phyloP scores from a whole-genome alignment of 2,888 invertebrate genomes.

The Iselma pallidipennis region DNA sequence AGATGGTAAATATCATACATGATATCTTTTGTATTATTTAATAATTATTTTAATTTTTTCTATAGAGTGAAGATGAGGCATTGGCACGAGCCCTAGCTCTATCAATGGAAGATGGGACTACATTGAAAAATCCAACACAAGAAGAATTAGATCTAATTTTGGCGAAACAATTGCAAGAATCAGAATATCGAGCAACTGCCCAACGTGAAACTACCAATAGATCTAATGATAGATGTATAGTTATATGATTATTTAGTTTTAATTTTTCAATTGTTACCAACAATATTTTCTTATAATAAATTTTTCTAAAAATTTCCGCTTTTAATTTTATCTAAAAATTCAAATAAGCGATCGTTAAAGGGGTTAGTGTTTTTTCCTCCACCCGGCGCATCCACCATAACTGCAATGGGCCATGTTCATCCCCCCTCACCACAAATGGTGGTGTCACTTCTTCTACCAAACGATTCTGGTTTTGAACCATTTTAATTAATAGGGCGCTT shows the following conservation, averaged over 20 bases:
- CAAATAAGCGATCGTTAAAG: too few relatives aligned
- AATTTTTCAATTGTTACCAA: background rate
- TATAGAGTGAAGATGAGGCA: slow-evolving; percentile 82
- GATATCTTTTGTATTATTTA: background rate
- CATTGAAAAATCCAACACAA: slow-evolving; percentile 37
- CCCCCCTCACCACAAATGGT: too few relatives aligned
- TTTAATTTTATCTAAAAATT: too few relatives aligned
- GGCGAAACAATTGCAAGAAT: slow-evolving; percentile 58
- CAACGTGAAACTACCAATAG: slow-evolving; percentile 36
- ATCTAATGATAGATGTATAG: slow-evolving; percentile 54
- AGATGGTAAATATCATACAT: slow-evolving; percentile 60
- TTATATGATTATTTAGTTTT: slow-evolving; percentile 47
- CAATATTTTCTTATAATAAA: background rate
- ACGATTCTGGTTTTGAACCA: too few relatives aligned
- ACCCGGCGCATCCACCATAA: too few relatives aligned
- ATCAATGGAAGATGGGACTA: slow-evolving; percentile 66
- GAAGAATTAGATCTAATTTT: slow-evolving; percentile 57
- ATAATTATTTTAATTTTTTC: slow-evolving; percentile 47
- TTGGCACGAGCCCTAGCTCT: slow-evolving; percentile 81
- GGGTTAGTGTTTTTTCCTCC: too few relatives aligned
- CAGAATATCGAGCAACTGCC: slow-evolving; percentile 35
- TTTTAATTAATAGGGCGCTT: too few relatives aligned
- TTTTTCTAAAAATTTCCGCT: too few relatives aligned
- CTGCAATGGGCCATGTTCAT: too few relatives aligned
- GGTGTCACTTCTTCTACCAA: too few relatives aligned